A percentile compares a stretch with the other conserved stretches of the same genome.
phyloP scores from a whole-genome alignment of 1,140 invertebrate genomes.

The Hermetia illucens region DNA sequence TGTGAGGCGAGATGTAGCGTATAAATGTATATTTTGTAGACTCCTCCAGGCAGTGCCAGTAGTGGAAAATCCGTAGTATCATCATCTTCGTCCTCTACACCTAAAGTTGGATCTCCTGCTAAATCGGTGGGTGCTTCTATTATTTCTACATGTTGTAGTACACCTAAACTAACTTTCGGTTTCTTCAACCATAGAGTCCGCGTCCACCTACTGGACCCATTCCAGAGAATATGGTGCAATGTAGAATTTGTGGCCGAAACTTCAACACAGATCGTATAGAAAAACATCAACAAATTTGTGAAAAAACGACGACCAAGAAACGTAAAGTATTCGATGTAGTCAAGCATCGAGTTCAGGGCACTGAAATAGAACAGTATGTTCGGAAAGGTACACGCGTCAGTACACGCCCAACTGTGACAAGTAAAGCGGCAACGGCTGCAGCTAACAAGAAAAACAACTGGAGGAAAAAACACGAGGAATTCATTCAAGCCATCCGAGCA shows the following conservation, averaged over 20 bases:
- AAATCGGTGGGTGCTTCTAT: no score
- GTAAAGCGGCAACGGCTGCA: slow-evolving; percentile 10
- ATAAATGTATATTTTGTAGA: no score
- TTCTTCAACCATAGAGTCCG: no score
- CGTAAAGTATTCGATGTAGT: slow-evolving; percentile 76
- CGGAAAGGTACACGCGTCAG: slow-evolving; percentile 27
- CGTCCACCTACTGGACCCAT: slow-evolving; percentile 10
- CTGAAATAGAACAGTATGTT: slow-evolving; percentile 68
- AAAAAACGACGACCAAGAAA: slow-evolving; percentile 57
- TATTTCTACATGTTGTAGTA: no score
- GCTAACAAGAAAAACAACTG: slow-evolving; percentile 57
- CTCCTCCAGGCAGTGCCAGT: no score
- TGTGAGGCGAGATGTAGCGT: no score
- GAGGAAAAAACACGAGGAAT: slow-evolving; percentile 85
- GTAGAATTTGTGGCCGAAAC: slow-evolving; percentile 50
- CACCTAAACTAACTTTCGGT: no score
- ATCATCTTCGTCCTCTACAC: no score
- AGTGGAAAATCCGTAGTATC: no score
- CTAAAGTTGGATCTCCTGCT: no score
- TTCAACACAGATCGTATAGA: slow-evolving; percentile 66
- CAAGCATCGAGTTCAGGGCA: slow-evolving; percentile 68
- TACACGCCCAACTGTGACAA: slow-evolving; percentile 1
- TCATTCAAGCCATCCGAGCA: slow-evolving; percentile 75
- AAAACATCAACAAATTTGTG: slow-evolving; percentile 72
- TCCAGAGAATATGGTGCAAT: slow-evolving; percentile 34